Conservation (phyloP, 1,140 invertebrate species). For the Leptinotarsa defecta region DNA sequence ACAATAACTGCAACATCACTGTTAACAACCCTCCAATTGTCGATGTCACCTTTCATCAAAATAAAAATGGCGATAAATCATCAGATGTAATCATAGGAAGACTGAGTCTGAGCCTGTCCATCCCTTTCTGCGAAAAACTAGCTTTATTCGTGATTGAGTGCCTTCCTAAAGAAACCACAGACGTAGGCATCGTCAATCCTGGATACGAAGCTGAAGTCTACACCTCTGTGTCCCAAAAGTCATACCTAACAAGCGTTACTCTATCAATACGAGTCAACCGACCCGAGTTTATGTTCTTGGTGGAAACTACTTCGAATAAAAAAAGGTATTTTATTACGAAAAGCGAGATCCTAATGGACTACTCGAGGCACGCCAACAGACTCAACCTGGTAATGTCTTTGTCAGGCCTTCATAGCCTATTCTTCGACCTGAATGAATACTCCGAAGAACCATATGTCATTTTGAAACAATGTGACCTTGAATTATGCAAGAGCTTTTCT, state of each 20-base stretch:
- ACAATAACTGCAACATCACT: constrained; percentile 65
- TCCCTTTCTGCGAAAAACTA: constrained; percentile 72
- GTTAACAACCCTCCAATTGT: constrained; percentile 70
- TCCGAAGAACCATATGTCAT: constrained; percentile 61
- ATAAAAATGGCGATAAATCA: constrained; percentile 66
- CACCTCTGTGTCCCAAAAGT: constrained; percentile 49
- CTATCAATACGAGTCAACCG: constrained; percentile 74
- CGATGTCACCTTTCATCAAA: constrained; percentile 68
- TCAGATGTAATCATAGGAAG: constrained; percentile 74
- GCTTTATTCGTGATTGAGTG: constrained; percentile 71
- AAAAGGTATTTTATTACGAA: constrained; percentile 75
- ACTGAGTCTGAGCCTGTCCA: constrained; percentile 72
- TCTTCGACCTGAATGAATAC: constrained; percentile 58
- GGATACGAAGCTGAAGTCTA: constrained; percentile 61
- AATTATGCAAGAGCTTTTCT: constrained; percentile 68
- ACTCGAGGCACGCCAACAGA: constrained; percentile 68
- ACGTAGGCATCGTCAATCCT: constrained; percentile 70
- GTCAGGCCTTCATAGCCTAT: constrained; percentile 71
- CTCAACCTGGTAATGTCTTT: constrained; percentile 69
- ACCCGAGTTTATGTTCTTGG: constrained; percentile 79
- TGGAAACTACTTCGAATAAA: constrained; percentile 68
- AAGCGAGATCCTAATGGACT: constrained; percentile 75
- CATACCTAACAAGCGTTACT: constrained; percentile 61
- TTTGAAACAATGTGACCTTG: constrained; percentile 74
- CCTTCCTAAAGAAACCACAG: constrained; percentile 61